phyloP scores from a whole-genome alignment of 2,888 invertebrate genomes.

The Odontothrips loti region DNA sequence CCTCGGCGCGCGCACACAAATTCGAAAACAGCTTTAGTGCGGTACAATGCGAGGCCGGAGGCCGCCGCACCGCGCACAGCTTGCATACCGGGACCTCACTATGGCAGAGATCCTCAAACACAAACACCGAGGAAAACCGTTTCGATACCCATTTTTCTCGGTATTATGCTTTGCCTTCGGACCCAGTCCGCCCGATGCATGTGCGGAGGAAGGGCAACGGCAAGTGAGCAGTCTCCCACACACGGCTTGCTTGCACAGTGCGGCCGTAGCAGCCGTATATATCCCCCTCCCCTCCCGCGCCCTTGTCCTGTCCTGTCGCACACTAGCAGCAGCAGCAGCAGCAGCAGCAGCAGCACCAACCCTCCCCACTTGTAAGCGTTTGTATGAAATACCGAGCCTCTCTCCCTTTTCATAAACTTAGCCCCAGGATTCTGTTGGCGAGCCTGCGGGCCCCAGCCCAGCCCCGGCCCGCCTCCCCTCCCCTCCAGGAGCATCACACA shows the following conservation, averaged over 20 bases:
- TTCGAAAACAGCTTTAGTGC: too few relatives aligned
- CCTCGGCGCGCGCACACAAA: too few relatives aligned
- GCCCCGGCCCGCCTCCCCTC: background rate
- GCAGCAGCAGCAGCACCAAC: background rate
- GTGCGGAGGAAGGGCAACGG: too few relatives aligned
- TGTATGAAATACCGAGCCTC: slow-evolving; percentile 3
- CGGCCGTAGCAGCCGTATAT: background rate
- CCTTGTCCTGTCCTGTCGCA: background rate
- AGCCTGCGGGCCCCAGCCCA: background rate
- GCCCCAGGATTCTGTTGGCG: slow-evolving; percentile 6
- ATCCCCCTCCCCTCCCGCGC: background rate
- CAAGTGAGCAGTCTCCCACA: background rate
- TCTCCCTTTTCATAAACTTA: slow-evolving; percentile 10
- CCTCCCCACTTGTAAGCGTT: background rate
- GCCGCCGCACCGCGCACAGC: too few relatives aligned
- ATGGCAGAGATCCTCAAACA: too few relatives aligned
- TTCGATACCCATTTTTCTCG: too few relatives aligned
- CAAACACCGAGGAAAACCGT: too few relatives aligned
- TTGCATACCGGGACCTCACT: too few relatives aligned
- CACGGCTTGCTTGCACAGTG: background rate
- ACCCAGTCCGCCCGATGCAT: too few relatives aligned
- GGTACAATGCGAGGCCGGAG: too few relatives aligned
- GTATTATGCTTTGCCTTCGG: too few relatives aligned
- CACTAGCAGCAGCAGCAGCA: background rate
- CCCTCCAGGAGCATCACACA: background rate